Evolutionary conservation across 1,140 invertebrate species (phyloP).

Genomic region (Magallana angulata): DNA sequence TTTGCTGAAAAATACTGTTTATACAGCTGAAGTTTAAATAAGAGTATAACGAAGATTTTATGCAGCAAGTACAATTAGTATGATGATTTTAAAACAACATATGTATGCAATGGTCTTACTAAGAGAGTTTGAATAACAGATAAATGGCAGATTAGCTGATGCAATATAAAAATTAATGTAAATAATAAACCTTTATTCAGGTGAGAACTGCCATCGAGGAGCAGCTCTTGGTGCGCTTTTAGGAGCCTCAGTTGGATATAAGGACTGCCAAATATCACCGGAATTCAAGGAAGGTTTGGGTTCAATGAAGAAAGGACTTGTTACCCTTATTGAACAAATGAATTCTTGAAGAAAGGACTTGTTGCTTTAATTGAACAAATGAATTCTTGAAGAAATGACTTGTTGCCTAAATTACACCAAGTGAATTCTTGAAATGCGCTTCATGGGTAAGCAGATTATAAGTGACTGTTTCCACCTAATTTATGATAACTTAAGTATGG

Average conservation of each 20-base stretch:
- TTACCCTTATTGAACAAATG: conserved; percentile 27
- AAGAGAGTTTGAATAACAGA: too few species aligned
- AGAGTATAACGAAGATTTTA: too few species aligned
- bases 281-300: conserved; percentile 55
- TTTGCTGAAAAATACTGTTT: too few species aligned
- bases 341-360: neutral
- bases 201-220: conserved; percentile 75
- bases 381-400: neutral
- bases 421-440: neutral
- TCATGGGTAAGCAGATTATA: neutral
- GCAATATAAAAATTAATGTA: too few species aligned
- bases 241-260: conserved; percentile 61
- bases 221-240: conserved; percentile 73
- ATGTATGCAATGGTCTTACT: too few species aligned
- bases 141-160: too few species aligned
- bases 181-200: conserved; percentile 50
- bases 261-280: conserved; percentile 46
- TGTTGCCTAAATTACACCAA: neutral
- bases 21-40: too few species aligned
- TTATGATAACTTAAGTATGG: too few species aligned
- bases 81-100: too few species aligned
- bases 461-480: neutral
- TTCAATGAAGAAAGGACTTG: conserved; percentile 40
- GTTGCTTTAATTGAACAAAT: too few species aligned
- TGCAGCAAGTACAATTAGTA: too few species aligned